Evolutionary conservation across 2,797 vertebrate species (phyloP), one percentile per base, ranked within the genome.

Genomic region (Merluccius polli): DNA sequence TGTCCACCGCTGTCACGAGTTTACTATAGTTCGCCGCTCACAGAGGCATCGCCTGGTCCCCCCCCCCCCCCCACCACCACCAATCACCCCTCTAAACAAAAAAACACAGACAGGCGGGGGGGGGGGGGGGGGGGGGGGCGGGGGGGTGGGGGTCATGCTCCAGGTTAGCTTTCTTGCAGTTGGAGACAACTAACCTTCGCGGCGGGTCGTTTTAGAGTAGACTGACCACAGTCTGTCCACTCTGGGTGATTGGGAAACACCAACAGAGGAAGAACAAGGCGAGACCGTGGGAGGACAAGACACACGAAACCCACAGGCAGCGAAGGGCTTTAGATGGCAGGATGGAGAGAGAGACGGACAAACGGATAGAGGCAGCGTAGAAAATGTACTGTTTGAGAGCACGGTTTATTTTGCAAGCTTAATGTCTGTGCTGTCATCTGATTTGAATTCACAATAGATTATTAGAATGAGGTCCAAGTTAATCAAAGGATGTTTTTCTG

Each of bases 1-100:
- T 91, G 91, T 87, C 44, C 69, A 70, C 75, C 78, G 31, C 84
- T 89, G 89, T 87, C 88, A 86, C 79, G 44, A 83, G 93, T 93
- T 94, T 93, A 93, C 92, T 92, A 79, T 69, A 86, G 91, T 92
- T 90, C 89, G 85, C 52, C 44, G 13, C 38, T 41, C 72, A 83
- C 75, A 79, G 82, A 83, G 44, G 12, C n/a, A n/a, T 27, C 4
- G 35, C 35, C 44, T 72, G n/a, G 77, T 74, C 63, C 35, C 44
- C 44, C 44, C 44, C 44, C 44, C 3, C 33, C 8, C 33, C 33
- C n/a, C n/a, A n/a, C n/a, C n/a, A n/a, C n/a, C n/a, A n/a, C n/a
- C 9, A 41, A 11, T 13, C 38, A 41, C 9, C 38, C 38, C 11
- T 41, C 38, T n/a, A 41, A 41, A 41, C 38, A 0, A 15, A 41